Evolutionary conservation across 2,797 vertebrate species (phyloP).

Genomic region (Catostomus latipinnis): DNA sequence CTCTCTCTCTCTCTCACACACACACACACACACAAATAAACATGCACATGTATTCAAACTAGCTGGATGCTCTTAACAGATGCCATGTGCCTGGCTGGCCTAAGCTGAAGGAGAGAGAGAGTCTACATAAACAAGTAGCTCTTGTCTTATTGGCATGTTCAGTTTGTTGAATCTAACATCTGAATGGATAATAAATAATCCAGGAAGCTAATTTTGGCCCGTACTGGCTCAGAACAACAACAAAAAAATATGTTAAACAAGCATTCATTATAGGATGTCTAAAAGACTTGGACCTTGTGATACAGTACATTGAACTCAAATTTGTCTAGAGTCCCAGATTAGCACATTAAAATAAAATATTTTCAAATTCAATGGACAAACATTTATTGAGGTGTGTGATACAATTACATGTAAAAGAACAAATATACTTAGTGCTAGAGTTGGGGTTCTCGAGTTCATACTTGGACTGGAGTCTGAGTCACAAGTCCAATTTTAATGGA

Average conservation of each 20-base stretch:
- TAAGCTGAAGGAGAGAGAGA: not conserved
- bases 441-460: no score
- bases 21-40: not conserved
- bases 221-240: not conserved
- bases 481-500: no score
- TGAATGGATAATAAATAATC: slow-evolving; percentile 29
- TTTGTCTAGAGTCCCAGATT: not conserved
- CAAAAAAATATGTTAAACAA: slow-evolving; percentile 2
- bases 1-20: no score
- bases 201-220: slow-evolving; percentile 4
- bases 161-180: slow-evolving; percentile 1
- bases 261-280: not conserved
- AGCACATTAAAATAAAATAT: not conserved
- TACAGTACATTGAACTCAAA: not conserved
- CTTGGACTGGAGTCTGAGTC: no score
- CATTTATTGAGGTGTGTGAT: not conserved
- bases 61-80: not conserved
- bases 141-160: slow-evolving; percentile 29
- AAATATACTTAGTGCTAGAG: not conserved
- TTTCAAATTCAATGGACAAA: not conserved
- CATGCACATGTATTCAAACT: not conserved
- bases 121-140: slow-evolving; percentile 10
- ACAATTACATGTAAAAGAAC: not conserved
- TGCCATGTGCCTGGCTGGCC: slow-evolving; percentile 16
- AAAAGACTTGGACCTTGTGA: not conserved